Conservation (phyloP, 2,888 invertebrate species). For the Hydraecia micacea region DNA sequence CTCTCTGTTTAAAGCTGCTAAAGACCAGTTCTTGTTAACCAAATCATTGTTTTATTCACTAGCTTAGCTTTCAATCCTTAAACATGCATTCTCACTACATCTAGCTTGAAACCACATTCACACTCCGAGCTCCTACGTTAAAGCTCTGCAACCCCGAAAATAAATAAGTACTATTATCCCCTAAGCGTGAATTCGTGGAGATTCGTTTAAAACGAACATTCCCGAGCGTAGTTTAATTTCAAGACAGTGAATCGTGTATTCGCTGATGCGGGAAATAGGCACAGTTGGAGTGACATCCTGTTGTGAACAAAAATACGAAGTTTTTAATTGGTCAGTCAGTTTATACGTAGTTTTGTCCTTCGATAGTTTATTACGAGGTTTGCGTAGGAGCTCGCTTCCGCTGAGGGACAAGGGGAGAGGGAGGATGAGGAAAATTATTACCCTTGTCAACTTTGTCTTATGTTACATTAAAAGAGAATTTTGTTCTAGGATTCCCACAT, state of each 20-base stretch:
- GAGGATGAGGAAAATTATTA: background rate
- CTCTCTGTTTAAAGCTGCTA: background rate
- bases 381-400: background rate
- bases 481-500: background rate
- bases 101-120: slow-evolving; percentile 41
- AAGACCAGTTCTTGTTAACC: background rate
- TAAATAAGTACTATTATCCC: slow-evolving; percentile 63
- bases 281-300: slow-evolving; percentile 61
- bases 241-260: slow-evolving; percentile 70
- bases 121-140: slow-evolving; percentile 2
- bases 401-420: background rate
- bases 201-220: slow-evolving; percentile 70
- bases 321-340: slow-evolving; percentile 59
- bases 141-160: slow-evolving; percentile 36
- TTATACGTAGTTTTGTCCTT: slow-evolving; percentile 41
- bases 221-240: slow-evolving; percentile 71
- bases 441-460: background rate
- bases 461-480: background rate
- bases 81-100: slow-evolving; percentile 36
- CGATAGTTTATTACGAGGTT: slow-evolving; percentile 29
- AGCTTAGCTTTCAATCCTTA: slow-evolving; percentile 20
- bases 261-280: slow-evolving; percentile 73
- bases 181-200: slow-evolving; percentile 65
- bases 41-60: slow-evolving; percentile 10
- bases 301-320: slow-evolving; percentile 64